These are phyloP conservation scores for Oryzias dopingdopingensis DNA, from an alignment of 2,797 vertebrate species.

Conservation along the genomic window DNA sequence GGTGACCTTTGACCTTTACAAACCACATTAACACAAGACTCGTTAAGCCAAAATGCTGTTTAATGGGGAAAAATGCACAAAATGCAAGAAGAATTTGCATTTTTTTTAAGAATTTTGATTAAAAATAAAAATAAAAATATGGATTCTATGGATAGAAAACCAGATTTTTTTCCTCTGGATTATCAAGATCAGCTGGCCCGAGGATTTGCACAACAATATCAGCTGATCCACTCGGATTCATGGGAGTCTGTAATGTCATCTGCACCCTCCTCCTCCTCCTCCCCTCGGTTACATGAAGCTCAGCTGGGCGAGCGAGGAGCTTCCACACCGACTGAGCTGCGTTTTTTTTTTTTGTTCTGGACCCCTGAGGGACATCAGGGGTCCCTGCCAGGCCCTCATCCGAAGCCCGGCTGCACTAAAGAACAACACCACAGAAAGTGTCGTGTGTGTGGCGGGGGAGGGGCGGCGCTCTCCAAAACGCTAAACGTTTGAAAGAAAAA, in stretches of 20 bases:
- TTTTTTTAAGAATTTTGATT: no score
- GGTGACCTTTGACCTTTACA: slow-evolving; percentile 23
- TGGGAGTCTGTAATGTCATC: slow-evolving; percentile 30
- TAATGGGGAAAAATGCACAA: no score
- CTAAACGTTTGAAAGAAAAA: no score
- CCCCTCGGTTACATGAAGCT: slow-evolving; percentile 22
- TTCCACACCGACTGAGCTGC: slow-evolving; percentile 6
- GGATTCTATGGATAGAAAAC: no score
- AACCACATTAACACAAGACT: no score
- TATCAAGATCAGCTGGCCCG: no score
- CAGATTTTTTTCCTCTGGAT: no score
- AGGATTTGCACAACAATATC: slow-evolving; percentile 5
- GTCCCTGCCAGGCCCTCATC: slow-evolving; percentile 45
- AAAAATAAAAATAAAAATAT: no score
- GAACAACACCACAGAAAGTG: slow-evolving; percentile 5
- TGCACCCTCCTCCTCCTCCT: slow-evolving; percentile 14
- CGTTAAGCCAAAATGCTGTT: no score
- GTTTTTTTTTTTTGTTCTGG: slow-evolving; percentile 44
- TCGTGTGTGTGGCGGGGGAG: no score
- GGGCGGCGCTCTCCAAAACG: no score
- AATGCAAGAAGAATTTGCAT: no score
- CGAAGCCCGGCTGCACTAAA: slow-evolving; percentile 19
- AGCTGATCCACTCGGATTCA: slow-evolving; percentile 36
- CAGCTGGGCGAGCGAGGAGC: slow-evolving; percentile 46
- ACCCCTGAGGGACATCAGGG: slow-evolving; percentile 50